Conservation (phyloP, 2,888 invertebrate species). For the Neoascia interrupta region DNA sequence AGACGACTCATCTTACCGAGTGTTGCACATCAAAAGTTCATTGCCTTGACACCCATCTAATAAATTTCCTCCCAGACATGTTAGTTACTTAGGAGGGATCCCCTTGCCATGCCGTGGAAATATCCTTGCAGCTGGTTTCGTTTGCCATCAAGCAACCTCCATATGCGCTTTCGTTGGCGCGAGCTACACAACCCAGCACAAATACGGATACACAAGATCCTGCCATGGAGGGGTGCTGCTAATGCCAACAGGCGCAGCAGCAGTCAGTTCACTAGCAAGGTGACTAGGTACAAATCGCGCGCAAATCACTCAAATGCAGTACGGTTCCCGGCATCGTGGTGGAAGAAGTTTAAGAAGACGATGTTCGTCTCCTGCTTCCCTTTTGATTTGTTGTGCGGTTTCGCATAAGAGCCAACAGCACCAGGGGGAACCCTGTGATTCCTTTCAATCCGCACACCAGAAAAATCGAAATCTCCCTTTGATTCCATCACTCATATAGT, state of each 20-base stretch:
- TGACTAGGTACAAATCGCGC: conserved; percentile 64
- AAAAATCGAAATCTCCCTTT: conserved; percentile 41
- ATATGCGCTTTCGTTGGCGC: conserved; percentile 64
- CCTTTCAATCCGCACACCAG: conserved; percentile 47
- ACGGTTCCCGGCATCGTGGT: conserved; percentile 20
- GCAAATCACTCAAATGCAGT: conserved; percentile 66
- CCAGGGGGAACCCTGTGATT: conserved; percentile 45
- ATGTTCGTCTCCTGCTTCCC: conserved; percentile 49
- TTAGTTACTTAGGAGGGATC: conserved; percentile 45
- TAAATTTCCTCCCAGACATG: conserved; percentile 55
- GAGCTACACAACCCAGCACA: conserved; percentile 45
- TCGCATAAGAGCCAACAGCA: conserved; percentile 31
- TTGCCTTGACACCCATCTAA: conserved; percentile 68
- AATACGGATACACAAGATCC: not conserved
- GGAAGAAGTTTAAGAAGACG: conserved; percentile 20
- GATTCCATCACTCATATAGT: not conserved
- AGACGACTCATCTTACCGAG: conserved; percentile 55
- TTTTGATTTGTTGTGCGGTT: conserved; percentile 66
- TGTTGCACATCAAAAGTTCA: not conserved
- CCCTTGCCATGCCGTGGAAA: conserved; percentile 5
- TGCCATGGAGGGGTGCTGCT: conserved; percentile 46
- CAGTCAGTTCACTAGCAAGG: conserved; percentile 45
- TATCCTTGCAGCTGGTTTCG: conserved; percentile 45
- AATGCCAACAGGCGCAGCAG: conserved; percentile 33
- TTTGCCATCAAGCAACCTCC: conserved; percentile 29